Evolutionary conservation across 2,797 vertebrate species (phyloP).

Genomic region (Eidolon dupreanum): DNA sequence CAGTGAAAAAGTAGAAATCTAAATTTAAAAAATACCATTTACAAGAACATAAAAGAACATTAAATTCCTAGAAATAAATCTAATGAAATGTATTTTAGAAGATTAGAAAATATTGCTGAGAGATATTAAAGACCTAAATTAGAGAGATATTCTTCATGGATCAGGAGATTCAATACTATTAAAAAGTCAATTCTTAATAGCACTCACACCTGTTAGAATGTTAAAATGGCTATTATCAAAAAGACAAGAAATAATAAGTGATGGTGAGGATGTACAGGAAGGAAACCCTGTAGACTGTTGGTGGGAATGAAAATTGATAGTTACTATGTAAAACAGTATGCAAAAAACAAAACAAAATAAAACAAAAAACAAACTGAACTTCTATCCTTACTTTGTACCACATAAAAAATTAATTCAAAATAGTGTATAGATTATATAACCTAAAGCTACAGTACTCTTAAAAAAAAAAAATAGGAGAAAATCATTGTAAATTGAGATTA

Average conservation of each 20-base stretch:
- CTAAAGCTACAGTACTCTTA: not conserved
- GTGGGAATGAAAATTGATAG: not conserved
- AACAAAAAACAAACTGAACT: not conserved
- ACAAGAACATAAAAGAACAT: not conserved
- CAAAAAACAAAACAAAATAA: not conserved
- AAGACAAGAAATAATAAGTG: not conserved
- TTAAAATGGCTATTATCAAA: not conserved
- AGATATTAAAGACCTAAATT: not conserved
- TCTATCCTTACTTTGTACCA: not conserved
- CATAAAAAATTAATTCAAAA: not conserved
- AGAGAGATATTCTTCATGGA: not conserved
- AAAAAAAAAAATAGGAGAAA: slow-evolving; percentile 4
- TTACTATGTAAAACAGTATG: not conserved
- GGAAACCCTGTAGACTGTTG: not conserved
- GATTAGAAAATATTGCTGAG: not conserved
- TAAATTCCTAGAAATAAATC: not conserved
- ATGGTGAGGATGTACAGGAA: not conserved
- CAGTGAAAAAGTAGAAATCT: slow-evolving; percentile 1
- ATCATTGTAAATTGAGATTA: not conserved
- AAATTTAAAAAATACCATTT: not conserved
- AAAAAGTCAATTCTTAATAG: not conserved
- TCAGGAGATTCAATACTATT: slow-evolving; percentile 13
- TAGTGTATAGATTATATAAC: not conserved
- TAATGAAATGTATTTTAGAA: slow-evolving; percentile 8
- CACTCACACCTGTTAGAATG: not conserved